These are phyloP conservation scores for Scaptomyza polygonia DNA, from an alignment of 2,888 invertebrate species.

Conservation along the genomic window DNA sequence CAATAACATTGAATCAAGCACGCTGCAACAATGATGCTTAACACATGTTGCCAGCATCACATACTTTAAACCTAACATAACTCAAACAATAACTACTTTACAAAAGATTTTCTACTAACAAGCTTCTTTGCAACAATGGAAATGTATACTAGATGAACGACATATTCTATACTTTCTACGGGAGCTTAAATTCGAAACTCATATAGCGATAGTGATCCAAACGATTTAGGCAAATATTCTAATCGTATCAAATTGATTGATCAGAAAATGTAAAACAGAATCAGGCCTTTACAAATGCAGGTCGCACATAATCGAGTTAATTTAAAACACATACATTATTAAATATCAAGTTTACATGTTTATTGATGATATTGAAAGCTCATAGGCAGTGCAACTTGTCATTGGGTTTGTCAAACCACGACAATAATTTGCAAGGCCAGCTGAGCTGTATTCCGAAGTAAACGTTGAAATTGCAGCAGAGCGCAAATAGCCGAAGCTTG, in stretches of 20 bases:
- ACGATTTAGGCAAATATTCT: too few species aligned
- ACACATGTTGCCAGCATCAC: slow-evolving; percentile 21
- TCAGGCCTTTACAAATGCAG: background rate
- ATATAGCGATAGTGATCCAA: too few species aligned
- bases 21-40: slow-evolving; percentile 27
- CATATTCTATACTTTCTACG: too few species aligned
- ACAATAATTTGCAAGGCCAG: slow-evolving; percentile 79
- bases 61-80: background rate
- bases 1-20: too few species aligned
- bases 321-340: background rate
- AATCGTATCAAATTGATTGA: background rate
- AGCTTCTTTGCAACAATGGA: too few species aligned
- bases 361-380: slow-evolving; percentile 41
- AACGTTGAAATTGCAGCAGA: slow-evolving; percentile 42
- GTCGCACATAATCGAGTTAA: too few species aligned
- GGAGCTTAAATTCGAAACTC: too few species aligned
- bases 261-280: background rate
- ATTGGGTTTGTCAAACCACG: slow-evolving; percentile 84
- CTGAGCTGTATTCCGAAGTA: slow-evolving; percentile 33
- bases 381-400: slow-evolving; percentile 76
- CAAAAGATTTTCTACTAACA: too few species aligned
- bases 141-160: too few species aligned
- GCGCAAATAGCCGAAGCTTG: slow-evolving; percentile 16
- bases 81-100: too few species aligned
- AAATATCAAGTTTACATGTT: slow-evolving; percentile 54